Conservation (phyloP, 2,113 vertebrate genomes). For the Entelurus aequoreus region DNA sequence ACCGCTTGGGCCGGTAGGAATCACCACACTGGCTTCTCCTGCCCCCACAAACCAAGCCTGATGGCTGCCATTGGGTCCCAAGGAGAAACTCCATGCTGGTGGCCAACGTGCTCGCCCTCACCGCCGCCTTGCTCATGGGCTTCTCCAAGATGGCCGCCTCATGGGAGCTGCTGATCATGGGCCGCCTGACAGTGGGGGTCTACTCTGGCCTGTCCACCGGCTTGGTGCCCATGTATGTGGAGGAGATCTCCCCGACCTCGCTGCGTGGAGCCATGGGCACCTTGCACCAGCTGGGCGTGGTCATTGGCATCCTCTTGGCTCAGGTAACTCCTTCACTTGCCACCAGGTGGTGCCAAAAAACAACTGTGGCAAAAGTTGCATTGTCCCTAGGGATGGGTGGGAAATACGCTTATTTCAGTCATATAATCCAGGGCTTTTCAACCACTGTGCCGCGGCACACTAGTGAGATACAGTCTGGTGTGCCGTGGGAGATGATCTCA, state of each 20-base stretch:
- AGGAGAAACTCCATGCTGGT: conserved; percentile 94
- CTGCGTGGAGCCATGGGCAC: conserved; percentile 89
- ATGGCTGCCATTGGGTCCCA: conserved; percentile 1
- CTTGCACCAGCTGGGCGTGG: conserved; percentile 90
- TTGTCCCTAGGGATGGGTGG: no score
- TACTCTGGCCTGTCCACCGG: conserved; percentile 92
- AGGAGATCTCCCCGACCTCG: conserved; percentile 86
- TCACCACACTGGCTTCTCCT: no score
- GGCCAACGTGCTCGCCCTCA: conserved; percentile 80
- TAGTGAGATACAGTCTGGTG: no score
- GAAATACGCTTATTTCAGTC: no score
- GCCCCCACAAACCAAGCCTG: no score
- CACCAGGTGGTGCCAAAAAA: no score
- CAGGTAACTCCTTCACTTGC: conserved; percentile 71
- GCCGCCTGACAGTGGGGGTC: conserved; percentile 86
- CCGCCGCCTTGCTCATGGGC: conserved; percentile 84
- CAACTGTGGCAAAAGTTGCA: neutral
- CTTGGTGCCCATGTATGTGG: conserved; percentile 94
- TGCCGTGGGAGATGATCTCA: no score
- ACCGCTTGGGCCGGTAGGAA: conserved; percentile 86
- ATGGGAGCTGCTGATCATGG: conserved; percentile 91
- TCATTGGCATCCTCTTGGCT: conserved; percentile 88
- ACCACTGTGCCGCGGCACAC: no score
- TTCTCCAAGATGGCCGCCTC: conserved; percentile 89
- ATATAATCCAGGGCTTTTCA: no score